Conservation (phyloP, 1,140 invertebrate species). For the Centruroides sculpturatus region DNA sequence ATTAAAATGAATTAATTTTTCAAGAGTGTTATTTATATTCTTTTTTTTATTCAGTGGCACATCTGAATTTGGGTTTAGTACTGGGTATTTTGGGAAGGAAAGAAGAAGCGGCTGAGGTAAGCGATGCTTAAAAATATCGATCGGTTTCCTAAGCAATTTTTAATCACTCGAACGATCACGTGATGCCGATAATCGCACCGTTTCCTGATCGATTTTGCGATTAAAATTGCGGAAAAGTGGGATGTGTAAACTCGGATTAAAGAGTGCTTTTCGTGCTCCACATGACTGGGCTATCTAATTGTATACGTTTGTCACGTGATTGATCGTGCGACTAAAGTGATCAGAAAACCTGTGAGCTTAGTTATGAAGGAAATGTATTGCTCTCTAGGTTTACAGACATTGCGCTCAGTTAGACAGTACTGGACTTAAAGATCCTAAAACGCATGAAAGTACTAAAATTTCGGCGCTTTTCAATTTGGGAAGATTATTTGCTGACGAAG, state of each 20-base stretch:
- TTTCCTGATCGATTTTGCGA: too few species aligned
- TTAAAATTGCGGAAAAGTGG: too few species aligned
- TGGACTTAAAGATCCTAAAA: constrained; percentile 70
- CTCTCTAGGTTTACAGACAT: constrained; percentile 44
- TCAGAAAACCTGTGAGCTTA: neutral
- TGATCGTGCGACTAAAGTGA: too few species aligned
- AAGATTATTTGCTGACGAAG: constrained; percentile 72
- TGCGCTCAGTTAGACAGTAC: constrained; percentile 70
- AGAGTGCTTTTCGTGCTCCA: too few species aligned
- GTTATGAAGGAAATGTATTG: neutral
- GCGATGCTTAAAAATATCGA: neutral
- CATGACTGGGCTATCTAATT: too few species aligned
- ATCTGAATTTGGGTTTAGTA: constrained; percentile 82
- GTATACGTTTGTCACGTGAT: too few species aligned
- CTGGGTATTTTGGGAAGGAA: constrained; percentile 62
- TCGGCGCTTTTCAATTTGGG: constrained; percentile 84
- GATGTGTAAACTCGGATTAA: too few species aligned
- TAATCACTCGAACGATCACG: neutral
- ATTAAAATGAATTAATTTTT: neutral
- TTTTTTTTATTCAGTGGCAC: constrained; percentile 60
- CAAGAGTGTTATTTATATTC: neutral
- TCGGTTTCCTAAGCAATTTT: too few species aligned
- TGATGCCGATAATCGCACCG: neutral
- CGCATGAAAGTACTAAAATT: constrained; percentile 76
- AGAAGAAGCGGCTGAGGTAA: constrained; percentile 60